Base-by-base conservation (phyloP, 1,140 invertebrate species). In the Hyposmocoma kahamanoa region DNA sequence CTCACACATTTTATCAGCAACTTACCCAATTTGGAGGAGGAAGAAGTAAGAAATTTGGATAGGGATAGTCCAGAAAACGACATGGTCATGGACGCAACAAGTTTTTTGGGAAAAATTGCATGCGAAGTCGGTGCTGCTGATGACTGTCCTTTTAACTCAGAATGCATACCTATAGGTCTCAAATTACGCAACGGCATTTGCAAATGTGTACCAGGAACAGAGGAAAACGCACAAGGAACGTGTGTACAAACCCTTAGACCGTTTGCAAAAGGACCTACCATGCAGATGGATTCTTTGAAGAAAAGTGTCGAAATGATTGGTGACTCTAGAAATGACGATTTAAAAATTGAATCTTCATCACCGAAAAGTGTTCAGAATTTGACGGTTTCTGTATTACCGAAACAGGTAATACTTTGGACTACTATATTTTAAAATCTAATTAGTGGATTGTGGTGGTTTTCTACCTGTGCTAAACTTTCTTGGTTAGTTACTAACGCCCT, bases 331-430 rank as follows among this genome's bases (percentile, higher is more conserved):
- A 50, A 21, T 42, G 69, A 67, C 50, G 45, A 56, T 30, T 15
- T 55, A 0, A 79, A 72, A 62, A 67, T 65, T 45, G 82, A 85
- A 50, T 67, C 76, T 2, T 76, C 79, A 21, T 59, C 71, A 22
- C 74, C 84, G 50, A 82, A 87, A 59, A 78, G 89, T 50, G 78
- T 84, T 32, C 91, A 92, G 65, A 90, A 91, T 50, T 84, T 97
- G 49, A 90, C 91, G 19, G 94, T 97, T 1, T 93, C 93, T 4
- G 94, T 92, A 6, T 89, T 91, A 59, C 91, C 93, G 26, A 92
- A 95, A 86, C 89, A 90, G 73, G 92, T 93, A 61, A 87, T 62
- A 46, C 36, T 42, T 50, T n/a, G n/a, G n/a, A n/a, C n/a, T n/a
- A n/a, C n/a, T n/a, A 41, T 45, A 26, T 26, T 13, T 36, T 15